Evolutionary conservation across 2,113 vertebrate genomes (phyloP), one percentile per base, ranked within the genome.

Genomic region (Antennarius striatus): DNA sequence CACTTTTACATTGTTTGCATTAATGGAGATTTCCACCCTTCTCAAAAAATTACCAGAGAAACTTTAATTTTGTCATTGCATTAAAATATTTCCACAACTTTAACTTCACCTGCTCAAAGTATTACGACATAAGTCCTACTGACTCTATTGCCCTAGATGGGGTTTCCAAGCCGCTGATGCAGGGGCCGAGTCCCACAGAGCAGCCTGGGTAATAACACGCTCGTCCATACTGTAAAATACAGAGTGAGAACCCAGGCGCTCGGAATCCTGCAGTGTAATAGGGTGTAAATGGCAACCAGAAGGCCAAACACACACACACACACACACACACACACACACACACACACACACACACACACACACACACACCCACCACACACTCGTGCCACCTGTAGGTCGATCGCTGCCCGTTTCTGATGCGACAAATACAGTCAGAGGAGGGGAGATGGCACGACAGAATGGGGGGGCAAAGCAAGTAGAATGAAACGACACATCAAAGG

Each of bases 381-480:
- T 92, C 89, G 85, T 90, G 86, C 91, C 94, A 93, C 92, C 93
- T 88, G 94, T 94, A 96, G 96, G 94, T 94, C 90, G 94, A 96
- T 94, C 94, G 93, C 91, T 89, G 94, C 93, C 93, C 94, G 94
- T 95, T 96, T 94, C 94, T 95, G 95, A 93, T 94, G 92, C 94
- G 95, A 95, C 93, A 76, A 90, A 90, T 82, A 22, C 36, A 36
- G 42, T 51, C 22, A 43, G 40, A 30, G 82, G 46, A 32, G 43
- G 47, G 17, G 63, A 65, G 67, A 52, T 43, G 55, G 78, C 54
- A 61, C 14, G 83, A 3, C 42, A 85, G 86, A 61, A 79, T 17
- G 10, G 3, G 39, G 4, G 39, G 54, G 62, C 14, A 50, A 51
- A 28, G n/a, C 12, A 13, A 11, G 29, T 56, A 42, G 46, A 69